Base-by-base conservation (phyloP, 2,888 invertebrate genomes). In the Slavum lentiscoides region DNA sequence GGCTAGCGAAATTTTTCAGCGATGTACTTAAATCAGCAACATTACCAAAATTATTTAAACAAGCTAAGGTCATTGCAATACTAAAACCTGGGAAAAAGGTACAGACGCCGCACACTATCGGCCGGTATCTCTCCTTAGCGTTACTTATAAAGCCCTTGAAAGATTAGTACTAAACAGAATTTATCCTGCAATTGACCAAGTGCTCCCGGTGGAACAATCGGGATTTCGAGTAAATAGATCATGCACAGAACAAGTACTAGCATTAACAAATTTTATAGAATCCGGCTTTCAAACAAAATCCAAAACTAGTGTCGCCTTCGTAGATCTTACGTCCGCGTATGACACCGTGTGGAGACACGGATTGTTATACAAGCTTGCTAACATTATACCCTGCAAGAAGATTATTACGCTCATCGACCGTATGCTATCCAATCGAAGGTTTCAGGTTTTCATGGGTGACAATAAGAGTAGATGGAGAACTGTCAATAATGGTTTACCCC, bases 401-500 rank as follows among this genome's bases (percentile, higher is more conserved):
- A 64, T 64, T 6, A 19, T 30, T 37, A 37, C 30, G 37, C 23
- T 66, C 1, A 8, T 72, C 23, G 39, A 72, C 37, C 19, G 13
- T 39, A 66, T 66, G 66, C n/a, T 66, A 39, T 19, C n/a, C 66
- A 66, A 66, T 9, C 39, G 66, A 39, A 66, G 17, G 49, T 67
- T 67, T 49, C 67, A 67, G 49, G 49, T 67, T n/a, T 67, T 67
- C 21, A 67, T 67, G 67, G 72, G 21, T 6, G 4, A 49, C 3
- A 67, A 67, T 5, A 21, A 67, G 21, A 67, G 64, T 37, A 66
- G 66, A n/a, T 66, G 66, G 66, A 9, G 17, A 4, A 15, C 55
- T 9, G 55, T 55, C 13, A 55, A 55, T 55, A 55, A 81, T 49
- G 81, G 81, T n/a, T 21, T 74, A 64, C 70, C 74, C n/a, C 67